Base-by-base conservation (phyloP, 2,888 invertebrate genomes). In the Scaptomyza tumidula region DNA sequence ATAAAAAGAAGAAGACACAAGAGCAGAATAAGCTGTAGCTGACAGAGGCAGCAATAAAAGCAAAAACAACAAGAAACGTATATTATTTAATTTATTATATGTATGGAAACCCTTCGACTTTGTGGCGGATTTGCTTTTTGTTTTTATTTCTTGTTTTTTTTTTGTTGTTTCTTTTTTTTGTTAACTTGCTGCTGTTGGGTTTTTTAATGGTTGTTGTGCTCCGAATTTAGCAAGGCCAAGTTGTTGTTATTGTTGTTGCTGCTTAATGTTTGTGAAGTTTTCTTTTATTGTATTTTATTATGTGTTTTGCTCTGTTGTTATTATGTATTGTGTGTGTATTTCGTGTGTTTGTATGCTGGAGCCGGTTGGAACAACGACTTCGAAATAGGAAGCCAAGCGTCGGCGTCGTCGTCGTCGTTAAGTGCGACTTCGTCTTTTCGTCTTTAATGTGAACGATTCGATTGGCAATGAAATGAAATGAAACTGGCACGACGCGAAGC, bases 391-490 rank as follows among this genome's bases (percentile, higher is more conserved):
- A 81, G 82, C 80, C 60, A 13, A 13, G 13, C 35, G 35, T 33
- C 4, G 35, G 0, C 35, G n/a, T 33, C 50, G 4, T 0, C 59
- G 50, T 19, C 44, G 57, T 37, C 61, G 49, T 19, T 43, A 33
- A 10, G 10, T 3, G 9, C 33, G 37, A 31, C 64, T 56, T 35
- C 61, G 33, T n/a, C 55, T n/a, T n/a, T n/a, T n/a, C n/a, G 49
- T 50, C 73, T 41, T 41, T 41, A 3, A 16, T 69, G 59, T 58
- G 52, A 68, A 56, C 84, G 83, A 83, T 84, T 84, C 84, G 83
- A 83, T 84, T 84, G 84, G 84, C 84, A 84, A 88, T 88, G 88
- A 84, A 88, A 88, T 88, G 88, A 84, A 88, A 87, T 62, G 84
- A 88, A 88, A 84, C 88, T 83, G 83, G 84, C 84, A 84, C 84